Evolutionary conservation across 2,113 vertebrate genomes (phyloP).

Genomic region (Prunella himalayana): DNA sequence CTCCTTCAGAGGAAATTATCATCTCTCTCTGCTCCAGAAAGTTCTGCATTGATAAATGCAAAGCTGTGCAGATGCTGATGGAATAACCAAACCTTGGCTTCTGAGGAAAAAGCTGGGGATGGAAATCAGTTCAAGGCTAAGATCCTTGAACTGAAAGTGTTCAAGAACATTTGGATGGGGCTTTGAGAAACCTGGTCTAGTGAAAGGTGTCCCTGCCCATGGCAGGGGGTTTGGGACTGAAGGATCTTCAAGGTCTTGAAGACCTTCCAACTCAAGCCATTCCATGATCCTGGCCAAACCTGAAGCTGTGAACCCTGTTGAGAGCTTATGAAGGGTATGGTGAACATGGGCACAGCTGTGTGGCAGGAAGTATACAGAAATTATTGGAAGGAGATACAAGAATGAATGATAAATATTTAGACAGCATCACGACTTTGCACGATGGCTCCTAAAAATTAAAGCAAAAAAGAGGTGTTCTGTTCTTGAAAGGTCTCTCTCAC

Average conservation of each 20-base stretch:
- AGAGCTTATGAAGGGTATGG: not conserved
- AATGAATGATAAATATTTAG: not conserved
- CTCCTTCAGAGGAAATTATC: conserved; percentile 27
- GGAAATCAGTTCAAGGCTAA: not conserved
- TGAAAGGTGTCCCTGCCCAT: not conserved
- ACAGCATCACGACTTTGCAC: not conserved
- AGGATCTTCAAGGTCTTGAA: not conserved
- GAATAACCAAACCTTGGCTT: not conserved
- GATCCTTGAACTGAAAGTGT: not conserved
- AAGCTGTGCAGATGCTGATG: not conserved
- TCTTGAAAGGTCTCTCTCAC: not conserved
- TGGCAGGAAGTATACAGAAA: not conserved
- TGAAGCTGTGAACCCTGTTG: not conserved
- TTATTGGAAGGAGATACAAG: not conserved
- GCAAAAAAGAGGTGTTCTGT: not conserved
- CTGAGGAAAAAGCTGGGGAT: not conserved
- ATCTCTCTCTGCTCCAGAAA: conserved; percentile 10
- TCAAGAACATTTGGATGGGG: not conserved
- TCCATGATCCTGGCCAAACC: not conserved
- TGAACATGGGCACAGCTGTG: not conserved
- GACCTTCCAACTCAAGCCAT: not conserved
- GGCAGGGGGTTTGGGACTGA: not conserved
- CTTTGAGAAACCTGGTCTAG: not conserved
- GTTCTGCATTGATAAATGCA: not conserved
- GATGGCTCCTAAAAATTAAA: not conserved